Conservation (phyloP, 37 sponge, comb jelly and placozoan species). For the Oscarella lobularis region DNA sequence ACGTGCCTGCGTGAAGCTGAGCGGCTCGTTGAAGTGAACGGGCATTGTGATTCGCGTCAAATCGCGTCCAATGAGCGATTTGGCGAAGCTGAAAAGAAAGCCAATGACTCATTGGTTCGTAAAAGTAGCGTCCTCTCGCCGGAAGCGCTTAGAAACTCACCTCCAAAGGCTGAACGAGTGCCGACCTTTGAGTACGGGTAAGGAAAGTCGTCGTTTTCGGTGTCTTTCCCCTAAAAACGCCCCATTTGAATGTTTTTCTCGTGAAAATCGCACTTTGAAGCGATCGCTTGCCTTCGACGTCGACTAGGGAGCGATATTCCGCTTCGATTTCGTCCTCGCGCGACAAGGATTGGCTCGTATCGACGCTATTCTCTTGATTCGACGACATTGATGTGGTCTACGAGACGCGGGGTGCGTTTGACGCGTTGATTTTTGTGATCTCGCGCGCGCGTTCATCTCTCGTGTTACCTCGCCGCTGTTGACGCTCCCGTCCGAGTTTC, state of each 20-base stretch:
- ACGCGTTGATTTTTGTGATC: no score
- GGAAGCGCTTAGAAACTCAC: neutral
- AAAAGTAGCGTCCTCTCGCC: neutral
- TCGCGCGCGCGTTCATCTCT: no score
- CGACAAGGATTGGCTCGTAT: neutral
- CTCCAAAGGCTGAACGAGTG: neutral
- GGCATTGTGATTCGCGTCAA: constrained; percentile 83
- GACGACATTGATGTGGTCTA: neutral
- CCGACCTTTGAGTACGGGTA: neutral
- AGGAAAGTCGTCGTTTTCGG: neutral
- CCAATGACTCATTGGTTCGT: no score
- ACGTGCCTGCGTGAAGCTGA: constrained; percentile 82
- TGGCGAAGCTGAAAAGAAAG: constrained; percentile 41
- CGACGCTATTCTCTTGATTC: neutral
- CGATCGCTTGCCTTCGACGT: neutral
- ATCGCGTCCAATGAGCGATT: constrained; percentile 77
- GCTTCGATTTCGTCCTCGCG: neutral
- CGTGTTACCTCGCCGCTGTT: neutral
- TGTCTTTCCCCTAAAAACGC: no score
- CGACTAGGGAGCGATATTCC: neutral
- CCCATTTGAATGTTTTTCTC: no score
- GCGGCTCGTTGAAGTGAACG: constrained; percentile 87
- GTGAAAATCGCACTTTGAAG: no score
- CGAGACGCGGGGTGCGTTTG: neutral
- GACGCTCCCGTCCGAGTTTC: neutral